phyloP scores from a whole-genome alignment of 2,797 vertebrate species.

The Corythornis leucogaster region DNA sequence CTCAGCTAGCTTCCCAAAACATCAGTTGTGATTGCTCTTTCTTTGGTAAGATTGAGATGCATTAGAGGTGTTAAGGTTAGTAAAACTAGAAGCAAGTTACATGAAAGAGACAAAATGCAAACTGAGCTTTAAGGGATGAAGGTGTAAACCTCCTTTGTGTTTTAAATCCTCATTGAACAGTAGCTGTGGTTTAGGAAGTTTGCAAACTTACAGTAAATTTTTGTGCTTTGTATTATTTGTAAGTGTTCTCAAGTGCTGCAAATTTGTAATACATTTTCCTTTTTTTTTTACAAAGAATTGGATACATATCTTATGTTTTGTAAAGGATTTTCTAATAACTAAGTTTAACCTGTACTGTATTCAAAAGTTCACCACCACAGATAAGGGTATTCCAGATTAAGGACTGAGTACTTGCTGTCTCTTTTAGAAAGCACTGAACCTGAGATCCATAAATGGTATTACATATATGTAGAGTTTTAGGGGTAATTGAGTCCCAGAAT shows the following conservation, averaged over 20 bases:
- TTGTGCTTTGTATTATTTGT: neutral
- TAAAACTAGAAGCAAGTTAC: neutral
- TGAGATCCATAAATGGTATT: neutral
- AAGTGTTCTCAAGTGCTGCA: neutral
- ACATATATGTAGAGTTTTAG: neutral
- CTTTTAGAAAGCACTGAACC: neutral
- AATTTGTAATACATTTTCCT: neutral
- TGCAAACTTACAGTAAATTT: neutral
- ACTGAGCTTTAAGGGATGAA: neutral
- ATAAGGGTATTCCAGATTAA: neutral
- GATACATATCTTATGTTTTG: neutral
- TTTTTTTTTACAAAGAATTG: neutral
- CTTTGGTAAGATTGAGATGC: neutral
- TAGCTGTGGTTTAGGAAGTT: neutral
- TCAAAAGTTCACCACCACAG: neutral
- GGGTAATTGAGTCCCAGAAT: neutral
- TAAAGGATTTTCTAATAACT: neutral
- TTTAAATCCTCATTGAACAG: neutral
- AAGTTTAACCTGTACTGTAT: neutral
- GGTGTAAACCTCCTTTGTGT: neutral
- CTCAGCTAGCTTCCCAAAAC: neutral
- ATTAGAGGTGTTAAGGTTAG: neutral
- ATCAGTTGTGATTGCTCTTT: neutral
- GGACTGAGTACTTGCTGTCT: neutral
- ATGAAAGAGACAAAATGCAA: neutral